Evolutionary conservation across 1,140 invertebrate genomes (phyloP), one percentile per base, ranked within the genome.

Genomic region (Danaus plexippus): DNA sequence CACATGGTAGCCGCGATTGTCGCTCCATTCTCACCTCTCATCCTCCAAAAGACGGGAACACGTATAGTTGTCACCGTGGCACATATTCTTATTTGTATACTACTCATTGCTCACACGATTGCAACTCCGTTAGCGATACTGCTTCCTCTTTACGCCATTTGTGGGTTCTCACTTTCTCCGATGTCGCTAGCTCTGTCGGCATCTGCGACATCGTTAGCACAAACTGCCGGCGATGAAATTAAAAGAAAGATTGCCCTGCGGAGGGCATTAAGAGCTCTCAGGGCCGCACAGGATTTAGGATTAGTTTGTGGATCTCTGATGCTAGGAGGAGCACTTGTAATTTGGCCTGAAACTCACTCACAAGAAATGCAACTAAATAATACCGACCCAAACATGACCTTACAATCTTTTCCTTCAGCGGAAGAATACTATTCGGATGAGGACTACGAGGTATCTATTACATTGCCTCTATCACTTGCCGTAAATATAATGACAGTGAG

Each of bases 21-120:
- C 1, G 90, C 91, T 1, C 90, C 91, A 0, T 90, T 90, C 50
- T 77, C 92, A 32, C 91, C 92, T 0, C 87, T 92, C 18, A 79
- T 86, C 13, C 68, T 86, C 10, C 83, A 83, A 55, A 84, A 79
- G 56, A 73, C 71, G 12, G 83, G 83, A 12, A 71, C 70, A 10
- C 73, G 80, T 53, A 42, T 77, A 7, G 75, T 77, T 0, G 68
- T 86, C 0, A 74, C 72, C 1, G 54, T 69, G 12, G 66, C 75
- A 1, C 74, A 84, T 43, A 56, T 70, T 4, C 22, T 80, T 9
- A 69, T 83, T 1, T 77, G 73, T 61, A 48, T 80, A 32, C 63
- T 86, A 1, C 43, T 86, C 9, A 65, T 66, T 12, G 77, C 80
- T 12, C 80, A 86, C 43, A 77, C 73, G 1, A 58, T 83, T 42